phyloP scores from a whole-genome alignment of 2,888 invertebrate genomes.

The Parnassius mnemosyne region DNA sequence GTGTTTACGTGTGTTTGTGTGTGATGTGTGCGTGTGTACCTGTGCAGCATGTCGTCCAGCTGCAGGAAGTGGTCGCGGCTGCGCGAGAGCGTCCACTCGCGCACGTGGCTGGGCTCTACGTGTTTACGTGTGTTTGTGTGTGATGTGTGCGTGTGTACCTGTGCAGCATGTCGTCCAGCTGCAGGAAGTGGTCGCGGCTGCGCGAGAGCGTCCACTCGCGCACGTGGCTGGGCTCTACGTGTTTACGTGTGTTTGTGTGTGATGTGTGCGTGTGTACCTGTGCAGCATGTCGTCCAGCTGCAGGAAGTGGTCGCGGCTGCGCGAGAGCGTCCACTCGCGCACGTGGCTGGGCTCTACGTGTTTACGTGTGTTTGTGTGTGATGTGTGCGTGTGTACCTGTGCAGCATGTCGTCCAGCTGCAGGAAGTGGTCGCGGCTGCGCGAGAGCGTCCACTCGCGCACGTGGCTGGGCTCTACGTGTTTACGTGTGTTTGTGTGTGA shows the following conservation, averaged over 20 bases:
- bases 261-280: slow-evolving; percentile 62
- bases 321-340: slow-evolving; percentile 90
- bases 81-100: slow-evolving; percentile 92
- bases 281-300: slow-evolving; percentile 96
- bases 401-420: slow-evolving; percentile 94
- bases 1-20: no score
- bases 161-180: slow-evolving; percentile 96
- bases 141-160: slow-evolving; percentile 61
- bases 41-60: slow-evolving; percentile 95
- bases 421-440: slow-evolving; percentile 92
- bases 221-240: slow-evolving; percentile 74
- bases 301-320: slow-evolving; percentile 92
- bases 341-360: slow-evolving; percentile 76
- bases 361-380: no score
- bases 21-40: slow-evolving; percentile 51
- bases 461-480: slow-evolving; percentile 71
- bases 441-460: slow-evolving; percentile 90
- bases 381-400: slow-evolving; percentile 75
- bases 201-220: slow-evolving; percentile 92
- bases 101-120: slow-evolving; percentile 76
- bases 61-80: slow-evolving; percentile 92
- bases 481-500: no score
- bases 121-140: no score
- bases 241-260: no score
- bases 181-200: slow-evolving; percentile 91